phyloP scores from a whole-genome alignment of 2,888 invertebrate genomes.

The Athrips mouffetella region DNA sequence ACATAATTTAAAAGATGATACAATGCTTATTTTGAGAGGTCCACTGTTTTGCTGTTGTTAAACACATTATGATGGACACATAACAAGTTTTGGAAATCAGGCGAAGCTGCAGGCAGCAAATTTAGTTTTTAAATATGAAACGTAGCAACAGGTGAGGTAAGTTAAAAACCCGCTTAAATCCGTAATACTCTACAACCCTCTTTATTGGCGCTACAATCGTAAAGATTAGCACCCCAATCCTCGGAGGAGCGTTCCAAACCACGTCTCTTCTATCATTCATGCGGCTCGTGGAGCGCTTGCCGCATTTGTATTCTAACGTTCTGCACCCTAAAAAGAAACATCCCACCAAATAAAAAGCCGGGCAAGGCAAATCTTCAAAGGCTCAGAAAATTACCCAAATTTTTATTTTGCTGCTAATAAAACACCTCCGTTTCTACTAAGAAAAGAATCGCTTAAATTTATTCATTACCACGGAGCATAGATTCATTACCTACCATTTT shows the following conservation, averaged over 20 bases:
- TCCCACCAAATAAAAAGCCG: background rate
- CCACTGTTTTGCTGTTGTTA: too few species aligned
- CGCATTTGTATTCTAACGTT: slow-evolving; percentile 9
- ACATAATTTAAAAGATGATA: too few species aligned
- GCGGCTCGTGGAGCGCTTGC: background rate
- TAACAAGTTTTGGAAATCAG: too few species aligned
- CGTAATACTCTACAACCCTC: background rate
- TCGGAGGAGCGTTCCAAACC: background rate
- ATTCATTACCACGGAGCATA: too few species aligned
- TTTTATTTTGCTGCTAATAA: too few species aligned
- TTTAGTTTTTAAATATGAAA: too few species aligned
- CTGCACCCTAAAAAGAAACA: background rate
- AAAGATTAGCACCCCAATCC: slow-evolving; percentile 3
- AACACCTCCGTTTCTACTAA: too few species aligned
- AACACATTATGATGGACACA: too few species aligned
- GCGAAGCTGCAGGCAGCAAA: too few species aligned
- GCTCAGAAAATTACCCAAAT: background rate
- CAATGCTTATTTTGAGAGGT: too few species aligned
- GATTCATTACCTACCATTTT: too few species aligned
- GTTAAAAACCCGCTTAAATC: background rate
- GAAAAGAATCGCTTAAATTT: too few species aligned
- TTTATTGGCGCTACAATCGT: slow-evolving; percentile 3
- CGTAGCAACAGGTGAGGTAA: slow-evolving; percentile 7
- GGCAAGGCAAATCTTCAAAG: background rate
- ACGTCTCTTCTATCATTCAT: slow-evolving; percentile 11